A percentile compares a stretch with the other conserved stretches of the same genome.
Conservation (phyloP, 2,797 vertebrate species). For the Ceryle rudis region DNA sequence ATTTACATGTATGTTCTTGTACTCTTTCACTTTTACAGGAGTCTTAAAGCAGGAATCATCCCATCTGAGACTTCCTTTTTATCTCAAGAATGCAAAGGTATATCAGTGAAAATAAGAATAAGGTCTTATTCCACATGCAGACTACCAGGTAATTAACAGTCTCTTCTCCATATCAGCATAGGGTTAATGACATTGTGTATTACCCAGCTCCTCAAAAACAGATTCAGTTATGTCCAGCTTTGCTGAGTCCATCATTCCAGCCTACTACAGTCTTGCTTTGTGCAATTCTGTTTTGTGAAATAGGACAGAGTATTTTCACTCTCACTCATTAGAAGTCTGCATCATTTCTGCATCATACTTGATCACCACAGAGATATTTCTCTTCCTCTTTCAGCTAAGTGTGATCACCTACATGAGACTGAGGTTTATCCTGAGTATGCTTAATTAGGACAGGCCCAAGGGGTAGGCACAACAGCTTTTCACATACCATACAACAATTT, state of each 20-base stretch:
- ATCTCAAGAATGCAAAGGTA: neutral
- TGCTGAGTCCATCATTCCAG: neutral
- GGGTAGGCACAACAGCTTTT: neutral
- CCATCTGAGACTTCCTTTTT: neutral
- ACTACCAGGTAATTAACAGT: neutral
- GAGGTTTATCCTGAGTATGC: neutral
- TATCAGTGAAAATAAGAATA: neutral
- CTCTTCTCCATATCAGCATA: neutral
- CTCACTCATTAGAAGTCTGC: neutral
- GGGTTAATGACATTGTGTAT: neutral
- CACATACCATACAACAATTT: neutral
- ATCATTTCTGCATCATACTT: neutral
- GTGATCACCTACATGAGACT: neutral
- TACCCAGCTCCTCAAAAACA: neutral
- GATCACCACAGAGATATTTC: neutral
- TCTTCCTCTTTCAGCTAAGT: neutral
- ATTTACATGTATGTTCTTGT: neutral
- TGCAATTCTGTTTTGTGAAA: neutral
- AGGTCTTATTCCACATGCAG: neutral
- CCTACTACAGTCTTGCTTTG: neutral
- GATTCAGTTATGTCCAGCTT: neutral
- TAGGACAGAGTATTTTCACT: neutral
- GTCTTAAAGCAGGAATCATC: neutral
- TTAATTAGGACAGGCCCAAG: neutral
- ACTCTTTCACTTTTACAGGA: neutral